Evolutionary conservation across 2,797 vertebrate genomes (phyloP), one percentile per base, ranked within the genome.

Genomic region (Sciaenops ocellatus): DNA sequence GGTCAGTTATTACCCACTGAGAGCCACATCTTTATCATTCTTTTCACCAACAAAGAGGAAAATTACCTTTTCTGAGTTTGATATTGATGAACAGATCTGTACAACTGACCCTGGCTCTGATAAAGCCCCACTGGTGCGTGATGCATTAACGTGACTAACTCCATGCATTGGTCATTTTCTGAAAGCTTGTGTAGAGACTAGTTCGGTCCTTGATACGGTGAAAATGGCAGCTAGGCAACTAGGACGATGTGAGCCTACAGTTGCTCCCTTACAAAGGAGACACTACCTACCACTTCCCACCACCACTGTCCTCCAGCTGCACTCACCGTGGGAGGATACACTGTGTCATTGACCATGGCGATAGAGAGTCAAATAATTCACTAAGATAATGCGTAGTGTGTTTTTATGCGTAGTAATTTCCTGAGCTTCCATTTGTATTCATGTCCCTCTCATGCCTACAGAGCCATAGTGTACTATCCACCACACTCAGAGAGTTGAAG

Each of bases 201-300:
- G 52, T 44, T 55, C 46, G 65, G 79, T 88, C 85, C 69, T 91
- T 87, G 83, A 85, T 83, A 76, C 71, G 28, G 65, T 65, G 77
- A 62, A 88, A 90, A 83, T 78, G 85, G 94, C 91, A 94, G 91
- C 92, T 92, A 91, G 90, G 93, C 90, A 94, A 94, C 92, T 77
- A 69, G 87, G 61, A 83, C 69, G 75, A 52, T 77, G 67, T 64
- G 56, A 85, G 78, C 83, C 86, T 73, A 82, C 66, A 70, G 78
- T 67, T 69, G 76, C 51, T 76, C 52, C 67, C 47, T 68, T 69
- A 38, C 69, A 56, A 87, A 84, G 80, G 82, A 78, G 83, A 64
- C 52, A 12, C 65, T 30, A 48, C 69, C 65, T 57, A 3, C 76
- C 60, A 16, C 50, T 30, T 69, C 41, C 71, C 59, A 57, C 68